Evolutionary conservation across 2,797 vertebrate genomes (phyloP).

Genomic region (Dendrocincla fuliginosa): DNA sequence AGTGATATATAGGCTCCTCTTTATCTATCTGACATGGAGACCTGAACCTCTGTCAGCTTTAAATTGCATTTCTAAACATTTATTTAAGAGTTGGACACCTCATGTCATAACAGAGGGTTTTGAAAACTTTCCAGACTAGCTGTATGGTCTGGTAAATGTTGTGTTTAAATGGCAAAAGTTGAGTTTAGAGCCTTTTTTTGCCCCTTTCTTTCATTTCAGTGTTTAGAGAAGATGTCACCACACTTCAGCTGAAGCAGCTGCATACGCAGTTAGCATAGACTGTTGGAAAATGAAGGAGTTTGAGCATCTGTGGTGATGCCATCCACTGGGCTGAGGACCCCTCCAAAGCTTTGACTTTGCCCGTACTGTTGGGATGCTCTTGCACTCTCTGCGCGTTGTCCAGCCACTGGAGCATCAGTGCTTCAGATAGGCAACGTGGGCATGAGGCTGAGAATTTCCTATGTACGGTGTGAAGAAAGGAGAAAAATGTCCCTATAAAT

Average conservation of each 20-base stretch:
- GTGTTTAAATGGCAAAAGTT: background rate
- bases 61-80: slow-evolving; percentile 76
- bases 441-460: accelerated
- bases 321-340: background rate
- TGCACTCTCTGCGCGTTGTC: background rate
- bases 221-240: slow-evolving; percentile 1
- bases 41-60: slow-evolving; percentile 66
- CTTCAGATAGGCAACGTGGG: background rate
- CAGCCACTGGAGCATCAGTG: background rate
- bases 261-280: background rate
- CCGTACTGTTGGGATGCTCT: background rate
- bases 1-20: slow-evolving; percentile 38
- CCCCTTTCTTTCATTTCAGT: background rate
- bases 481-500: background rate
- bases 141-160: slow-evolving; percentile 37
- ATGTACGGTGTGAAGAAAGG: accelerated
- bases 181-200: background rate
- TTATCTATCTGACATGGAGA: slow-evolving; percentile 63
- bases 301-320: background rate
- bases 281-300: background rate
- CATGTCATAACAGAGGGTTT: slow-evolving; percentile 70
- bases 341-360: background rate
- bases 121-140: slow-evolving; percentile 63
- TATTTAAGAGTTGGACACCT: slow-evolving; percentile 57
- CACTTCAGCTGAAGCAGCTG: background rate